Conservation (phyloP, 1,140 invertebrate genomes). For the Onthophagus taurus region DNA sequence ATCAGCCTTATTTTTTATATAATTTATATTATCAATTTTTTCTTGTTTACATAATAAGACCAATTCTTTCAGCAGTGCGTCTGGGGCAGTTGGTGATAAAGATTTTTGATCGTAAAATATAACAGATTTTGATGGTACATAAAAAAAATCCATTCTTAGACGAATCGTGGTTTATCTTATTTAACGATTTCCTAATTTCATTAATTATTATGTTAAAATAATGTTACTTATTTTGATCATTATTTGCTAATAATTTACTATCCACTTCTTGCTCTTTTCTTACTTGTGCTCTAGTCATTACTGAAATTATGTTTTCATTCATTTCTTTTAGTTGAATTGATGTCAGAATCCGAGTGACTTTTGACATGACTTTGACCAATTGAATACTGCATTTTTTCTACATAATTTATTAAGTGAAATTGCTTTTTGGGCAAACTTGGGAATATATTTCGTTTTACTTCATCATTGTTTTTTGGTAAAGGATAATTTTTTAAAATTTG, state of each 20-base stretch:
- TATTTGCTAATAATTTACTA: not conserved
- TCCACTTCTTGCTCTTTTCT: not conserved
- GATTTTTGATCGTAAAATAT: not conserved
- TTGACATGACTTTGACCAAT: not conserved
- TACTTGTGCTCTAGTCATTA: not conserved
- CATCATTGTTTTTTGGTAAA: no score
- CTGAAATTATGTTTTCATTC: not conserved
- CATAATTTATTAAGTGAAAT: not conserved
- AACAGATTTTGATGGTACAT: not conserved
- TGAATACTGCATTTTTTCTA: not conserved
- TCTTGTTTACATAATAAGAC: not conserved
- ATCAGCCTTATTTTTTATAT: not conserved
- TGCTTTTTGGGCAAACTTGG: slow-evolving; percentile 1
- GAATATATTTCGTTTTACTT: not conserved
- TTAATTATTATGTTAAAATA: no score
- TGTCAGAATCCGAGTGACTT: not conserved
- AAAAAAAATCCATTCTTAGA: not conserved
- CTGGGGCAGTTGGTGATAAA: slow-evolving; percentile 34
- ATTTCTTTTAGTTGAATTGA: not conserved
- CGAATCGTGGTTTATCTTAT: not conserved
- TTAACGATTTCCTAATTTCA: not conserved
- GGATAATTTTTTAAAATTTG: no score
- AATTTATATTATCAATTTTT: not conserved
- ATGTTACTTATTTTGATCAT: not conserved
- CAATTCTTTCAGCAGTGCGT: not conserved